phyloP scores from a whole-genome alignment of 1,140 invertebrate genomes.

The Zaprionus lachaisei region DNA sequence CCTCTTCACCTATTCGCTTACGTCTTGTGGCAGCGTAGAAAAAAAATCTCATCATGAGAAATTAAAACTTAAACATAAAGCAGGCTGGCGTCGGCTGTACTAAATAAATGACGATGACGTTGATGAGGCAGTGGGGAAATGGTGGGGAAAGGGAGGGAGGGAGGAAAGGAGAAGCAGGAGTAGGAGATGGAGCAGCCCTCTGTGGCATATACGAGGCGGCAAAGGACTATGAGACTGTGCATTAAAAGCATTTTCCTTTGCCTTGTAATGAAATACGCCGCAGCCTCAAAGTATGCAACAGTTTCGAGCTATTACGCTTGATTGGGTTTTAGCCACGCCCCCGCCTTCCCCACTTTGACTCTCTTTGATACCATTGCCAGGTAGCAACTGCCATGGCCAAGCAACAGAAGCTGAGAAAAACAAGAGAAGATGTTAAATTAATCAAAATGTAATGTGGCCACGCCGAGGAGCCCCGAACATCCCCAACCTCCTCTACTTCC shows the following conservation, averaged over 20 bases:
- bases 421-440: conserved; percentile 67
- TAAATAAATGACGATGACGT: conserved; percentile 48
- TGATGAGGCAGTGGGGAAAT: conserved; percentile 13
- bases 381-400: conserved; percentile 33
- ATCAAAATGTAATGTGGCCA: conserved; percentile 71
- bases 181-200: neutral
- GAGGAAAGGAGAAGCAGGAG: neutral
- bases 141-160: neutral
- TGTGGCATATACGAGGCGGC: conserved; percentile 8
- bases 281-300: conserved; percentile 52
- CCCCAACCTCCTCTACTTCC: too few species aligned
- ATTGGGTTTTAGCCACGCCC: conserved; percentile 60
- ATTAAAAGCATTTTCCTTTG: conserved; percentile 44
- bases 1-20: too few species aligned
- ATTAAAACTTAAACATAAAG: conserved; percentile 77
- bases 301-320: conserved; percentile 68
- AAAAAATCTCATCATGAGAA: conserved; percentile 71
- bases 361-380: conserved; percentile 28
- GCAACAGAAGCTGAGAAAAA: neutral
- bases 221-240: conserved; percentile 12
- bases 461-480: neutral
- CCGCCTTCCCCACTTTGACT: neutral
- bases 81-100: neutral
- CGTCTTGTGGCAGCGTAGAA: conserved; percentile 19
- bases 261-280: conserved; percentile 18